phyloP scores from a whole-genome alignment of 1,140 invertebrate genomes.

The Phymorhynchus buccinoides region DNA sequence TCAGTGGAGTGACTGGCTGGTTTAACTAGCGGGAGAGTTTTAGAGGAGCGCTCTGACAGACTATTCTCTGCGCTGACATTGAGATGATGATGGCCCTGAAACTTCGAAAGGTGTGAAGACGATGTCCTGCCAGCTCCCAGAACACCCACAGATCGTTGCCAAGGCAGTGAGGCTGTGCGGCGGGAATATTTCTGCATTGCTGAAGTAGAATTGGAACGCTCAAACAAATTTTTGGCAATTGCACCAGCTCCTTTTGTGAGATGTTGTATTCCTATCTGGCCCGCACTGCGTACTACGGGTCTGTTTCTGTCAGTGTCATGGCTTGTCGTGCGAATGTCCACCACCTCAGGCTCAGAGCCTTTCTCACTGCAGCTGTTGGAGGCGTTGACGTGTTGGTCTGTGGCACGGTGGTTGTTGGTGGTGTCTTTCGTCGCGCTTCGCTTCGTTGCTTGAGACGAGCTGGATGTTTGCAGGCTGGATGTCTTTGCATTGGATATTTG shows the following conservation, averaged over 20 bases:
- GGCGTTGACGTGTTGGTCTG: background rate
- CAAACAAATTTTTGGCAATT: background rate
- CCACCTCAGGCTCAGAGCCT: background rate
- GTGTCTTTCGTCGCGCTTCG: background rate
- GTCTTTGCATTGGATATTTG: background rate
- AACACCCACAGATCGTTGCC: background rate
- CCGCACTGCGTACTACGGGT: background rate
- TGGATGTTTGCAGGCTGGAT: background rate
- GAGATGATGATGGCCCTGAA: background rate
- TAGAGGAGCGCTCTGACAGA: background rate
- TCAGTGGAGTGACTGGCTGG: conserved; percentile 34
- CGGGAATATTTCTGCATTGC: background rate
- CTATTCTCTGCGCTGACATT: background rate
- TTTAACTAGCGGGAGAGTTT: conserved; percentile 9
- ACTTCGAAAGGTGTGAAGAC: background rate
- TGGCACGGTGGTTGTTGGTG: conserved; percentile 12
- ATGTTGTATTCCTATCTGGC: background rate
- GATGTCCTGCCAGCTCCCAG: background rate
- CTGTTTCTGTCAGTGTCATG: background rate
- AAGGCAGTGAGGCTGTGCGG: conserved; percentile 11
- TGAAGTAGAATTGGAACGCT: background rate
- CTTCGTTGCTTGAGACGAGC: background rate
- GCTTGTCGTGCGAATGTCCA: background rate
- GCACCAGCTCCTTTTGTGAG: background rate
- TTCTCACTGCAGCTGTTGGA: background rate